Base-by-base conservation (phyloP, 2,113 vertebrate genomes). In the Amia ocellicauda region DNA sequence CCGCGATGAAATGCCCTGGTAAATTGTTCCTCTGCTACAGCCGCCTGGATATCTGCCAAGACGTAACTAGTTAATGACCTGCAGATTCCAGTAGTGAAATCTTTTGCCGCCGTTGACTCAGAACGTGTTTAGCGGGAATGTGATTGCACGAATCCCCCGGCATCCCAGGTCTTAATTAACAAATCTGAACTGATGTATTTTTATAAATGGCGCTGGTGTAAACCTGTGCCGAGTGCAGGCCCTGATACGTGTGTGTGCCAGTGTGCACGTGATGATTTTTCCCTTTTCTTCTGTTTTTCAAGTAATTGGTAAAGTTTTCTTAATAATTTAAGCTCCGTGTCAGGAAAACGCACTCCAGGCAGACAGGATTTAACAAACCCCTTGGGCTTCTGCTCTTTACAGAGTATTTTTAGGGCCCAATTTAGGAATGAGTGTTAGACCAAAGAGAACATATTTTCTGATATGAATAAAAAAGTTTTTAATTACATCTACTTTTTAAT, bases 321-420 rank as follows among this genome's bases (percentile, higher is more conserved):
- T 8, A 27, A 28, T 47, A 29, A 47, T 60, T 47, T 45, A 60
- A 60, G 41, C 40, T 59, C 57, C 45, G 23, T 47, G 22, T n/a
- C n/a, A 42, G 13, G 23, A 42, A 47, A 49, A 3, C 1, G 24
- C 24, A 60, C 58, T 42, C 11, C 20, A 14, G 58, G 58, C 40
- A 10, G 58, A 26, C 40, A 43, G 28, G 23, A 47, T 42, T 47
- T 40, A 47, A 41, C n/a, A 3, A 60, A 60, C 27, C 58, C 58
- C 20, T 17, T 13, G 24, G 58, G 58, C 43, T 24, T 28, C 58
- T 26, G 0, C 22, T 49, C 28, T 19, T 60, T 23, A 28, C 47
- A 16, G 47, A 60, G 45, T 45, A 60, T 60, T 60, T 60, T 60
- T 26, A 60, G 27, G 27, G 9, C 58, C 41, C 23, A 29, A 31